These are phyloP conservation scores for Dendrophyllia cribrosa DNA, from an alignment of 64 coral and sea anemone species.

Conservation along the genomic window DNA sequence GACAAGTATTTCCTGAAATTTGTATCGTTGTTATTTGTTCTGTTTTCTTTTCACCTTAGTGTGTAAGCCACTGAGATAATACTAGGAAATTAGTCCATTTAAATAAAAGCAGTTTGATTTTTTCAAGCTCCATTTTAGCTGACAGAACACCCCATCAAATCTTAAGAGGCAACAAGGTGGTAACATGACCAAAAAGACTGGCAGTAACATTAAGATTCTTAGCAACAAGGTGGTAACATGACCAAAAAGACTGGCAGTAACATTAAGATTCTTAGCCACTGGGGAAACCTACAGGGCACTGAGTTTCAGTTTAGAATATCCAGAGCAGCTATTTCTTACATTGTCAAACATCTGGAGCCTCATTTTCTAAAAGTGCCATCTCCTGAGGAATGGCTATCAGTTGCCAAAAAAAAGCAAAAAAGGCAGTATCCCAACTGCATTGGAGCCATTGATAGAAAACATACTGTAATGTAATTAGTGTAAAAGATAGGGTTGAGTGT, in stretches of 20 bases:
- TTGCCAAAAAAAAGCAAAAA: not conserved
- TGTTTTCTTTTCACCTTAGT: too few relatives aligned
- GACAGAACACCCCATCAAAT: conserved; percentile 4
- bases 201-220: too few relatives aligned
- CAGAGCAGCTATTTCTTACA: conserved; percentile 27
- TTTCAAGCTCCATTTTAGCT: conserved; percentile 1
- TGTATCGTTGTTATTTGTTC: too few relatives aligned
- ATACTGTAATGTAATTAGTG: not conserved
- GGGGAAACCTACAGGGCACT: conserved; percentile 8
- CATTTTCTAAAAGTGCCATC: conserved; percentile 1
- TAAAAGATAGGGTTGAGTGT: too few relatives aligned
- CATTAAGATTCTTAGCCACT: too few relatives aligned
- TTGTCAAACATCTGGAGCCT: not conserved
- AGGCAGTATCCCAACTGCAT: not conserved
- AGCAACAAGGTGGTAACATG: too few relatives aligned
- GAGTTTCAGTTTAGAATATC: conserved; percentile 31
- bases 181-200: not conserved
- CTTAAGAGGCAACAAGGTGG: conserved; percentile 10
- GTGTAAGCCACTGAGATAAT: too few relatives aligned
- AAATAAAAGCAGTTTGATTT: conserved; percentile 2
- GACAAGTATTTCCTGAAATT: too few relatives aligned
- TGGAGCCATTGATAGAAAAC: not conserved
- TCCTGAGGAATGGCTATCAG: conserved; percentile 15
- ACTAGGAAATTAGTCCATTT: conserved; percentile 14
- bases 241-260: too few relatives aligned